A percentile compares a stretch with the other conserved stretches of the same genome.
These are phyloP conservation scores for Tiliqua scincoides DNA, from an alignment of 2,113 vertebrate genomes.

Conservation along the genomic window DNA sequence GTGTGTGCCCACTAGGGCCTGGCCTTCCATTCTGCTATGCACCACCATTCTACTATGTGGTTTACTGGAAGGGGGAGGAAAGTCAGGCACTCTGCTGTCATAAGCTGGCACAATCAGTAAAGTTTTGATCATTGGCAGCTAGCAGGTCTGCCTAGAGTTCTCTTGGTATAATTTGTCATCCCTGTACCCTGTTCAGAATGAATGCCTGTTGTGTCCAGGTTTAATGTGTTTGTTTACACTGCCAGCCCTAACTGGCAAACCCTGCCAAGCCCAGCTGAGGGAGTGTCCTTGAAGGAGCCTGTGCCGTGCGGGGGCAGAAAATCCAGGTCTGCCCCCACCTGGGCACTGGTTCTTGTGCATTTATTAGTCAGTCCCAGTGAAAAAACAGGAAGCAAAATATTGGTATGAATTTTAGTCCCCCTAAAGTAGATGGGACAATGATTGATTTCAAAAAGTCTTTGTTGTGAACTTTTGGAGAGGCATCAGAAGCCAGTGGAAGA, in stretches of 20 bases:
- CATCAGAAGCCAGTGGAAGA: not conserved
- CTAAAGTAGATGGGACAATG: not conserved
- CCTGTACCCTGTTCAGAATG: not conserved
- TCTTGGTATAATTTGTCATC: not conserved
- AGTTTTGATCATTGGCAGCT: not conserved
- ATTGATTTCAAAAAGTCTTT: not conserved
- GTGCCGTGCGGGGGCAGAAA: not conserved
- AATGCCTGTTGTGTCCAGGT: conserved; percentile 3
- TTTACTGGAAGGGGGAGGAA: not conserved
- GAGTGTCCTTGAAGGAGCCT: not conserved
- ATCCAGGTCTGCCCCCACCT: not conserved
- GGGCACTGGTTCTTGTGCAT: not conserved
- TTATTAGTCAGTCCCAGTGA: not conserved
- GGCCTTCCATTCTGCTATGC: conserved; percentile 4
- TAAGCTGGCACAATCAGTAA: not conserved
- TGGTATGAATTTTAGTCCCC: not conserved
- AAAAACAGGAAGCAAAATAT: not conserved
- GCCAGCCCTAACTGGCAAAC: conserved; percentile 20
- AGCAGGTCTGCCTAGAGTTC: not conserved
- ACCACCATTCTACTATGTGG: not conserved
- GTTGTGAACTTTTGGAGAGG: not conserved
- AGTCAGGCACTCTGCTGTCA: not conserved
- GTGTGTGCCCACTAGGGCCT: not conserved
- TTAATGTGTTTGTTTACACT: conserved; percentile 20
- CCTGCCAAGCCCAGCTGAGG: conserved; percentile 30